Evolutionary conservation across 2,113 vertebrate species (phyloP), one percentile per base, ranked within the genome.

Genomic region (Empidonax traillii): DNA sequence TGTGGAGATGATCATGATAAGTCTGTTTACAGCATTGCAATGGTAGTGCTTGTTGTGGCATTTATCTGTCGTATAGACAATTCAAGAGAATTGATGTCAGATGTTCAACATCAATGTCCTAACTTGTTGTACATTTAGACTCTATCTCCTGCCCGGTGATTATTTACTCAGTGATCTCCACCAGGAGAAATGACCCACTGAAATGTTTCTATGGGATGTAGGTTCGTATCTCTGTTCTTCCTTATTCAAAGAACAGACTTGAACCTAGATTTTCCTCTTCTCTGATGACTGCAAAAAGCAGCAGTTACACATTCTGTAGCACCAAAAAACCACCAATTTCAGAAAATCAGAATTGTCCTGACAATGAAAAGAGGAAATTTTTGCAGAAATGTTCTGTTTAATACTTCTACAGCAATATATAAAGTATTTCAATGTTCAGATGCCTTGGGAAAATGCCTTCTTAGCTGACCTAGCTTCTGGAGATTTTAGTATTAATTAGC

Each of bases 391-490:
- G 8, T 37, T 87, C 56, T 55, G 12, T 62, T 85, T 75, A 63
- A 24, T 8, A 41, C 4, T 73, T 87, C 31, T 71, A 22, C 49
- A 87, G 14, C 20, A 51, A 46, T 27, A 18, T 21, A 28, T 52
- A 75, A 81, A 10, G 7, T 72, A 55, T 81, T 80, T 39, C 59
- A 80, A 49, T 58, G 16, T 33, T 89, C 75, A 91, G 20, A 35
- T 85, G 39, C 35, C 51, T 73, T 18, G 88, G 37, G 15, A 90
- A 69, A 71, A 30, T 76, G 65, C 72, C 27, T 85, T 53, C 75
- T 90, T 53, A 94, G 66, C 43, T 95, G 82, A 85, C 72, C 68
- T 89, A 74, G 73, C 72, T 92, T 46, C 66, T 91, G 71, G 44
- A 14, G 4, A 33, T 89, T 95, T 75, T 82, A 37, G 30, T 81